Percentiles rank a stretch among this genome's conserved stretches.
These are phyloP conservation scores for Porites divaricata DNA, from an alignment of 92 coral and sea anemone genomes.

Conservation along the genomic window DNA sequence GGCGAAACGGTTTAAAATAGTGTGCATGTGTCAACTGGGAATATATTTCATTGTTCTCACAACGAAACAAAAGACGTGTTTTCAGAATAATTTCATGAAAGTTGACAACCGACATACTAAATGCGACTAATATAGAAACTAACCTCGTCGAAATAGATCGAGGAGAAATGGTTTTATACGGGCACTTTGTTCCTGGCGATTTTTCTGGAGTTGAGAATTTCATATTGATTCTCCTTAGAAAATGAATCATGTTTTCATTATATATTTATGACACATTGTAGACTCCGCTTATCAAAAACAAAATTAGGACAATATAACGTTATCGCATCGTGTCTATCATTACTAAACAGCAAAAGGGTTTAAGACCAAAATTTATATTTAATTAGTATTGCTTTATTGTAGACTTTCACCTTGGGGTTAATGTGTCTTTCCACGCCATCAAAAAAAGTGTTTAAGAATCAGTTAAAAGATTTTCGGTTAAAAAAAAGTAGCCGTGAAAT, in stretches of 20 bases:
- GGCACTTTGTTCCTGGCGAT: neutral
- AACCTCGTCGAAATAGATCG: constrained; percentile 16
- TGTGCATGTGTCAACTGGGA: too few relatives aligned
- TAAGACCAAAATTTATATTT: neutral
- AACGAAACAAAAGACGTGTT: too few relatives aligned
- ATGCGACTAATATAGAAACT: neutral
- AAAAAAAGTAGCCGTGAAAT: too few relatives aligned
- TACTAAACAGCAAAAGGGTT: constrained; percentile 18
- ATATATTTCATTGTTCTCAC: too few relatives aligned
- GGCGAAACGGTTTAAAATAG: too few relatives aligned
- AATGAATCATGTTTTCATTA: neutral
- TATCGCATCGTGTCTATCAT: constrained; percentile 34
- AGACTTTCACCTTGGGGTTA: too few relatives aligned
- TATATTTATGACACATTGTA: constrained; percentile 11
- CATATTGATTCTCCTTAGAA: constrained; percentile 8
- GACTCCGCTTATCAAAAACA: neutral
- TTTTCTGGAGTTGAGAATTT: constrained; percentile 10
- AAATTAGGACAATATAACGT: neutral
- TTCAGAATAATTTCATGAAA: neutral
- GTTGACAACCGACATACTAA: neutral
- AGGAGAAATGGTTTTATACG: constrained; percentile 2
- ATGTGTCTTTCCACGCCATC: too few relatives aligned
- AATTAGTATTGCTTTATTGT: neutral
- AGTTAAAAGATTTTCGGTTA: too few relatives aligned
- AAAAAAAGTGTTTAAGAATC: too few relatives aligned